phyloP scores from a whole-genome alignment of 2,888 invertebrate species.

The Sialis lutaria region DNA sequence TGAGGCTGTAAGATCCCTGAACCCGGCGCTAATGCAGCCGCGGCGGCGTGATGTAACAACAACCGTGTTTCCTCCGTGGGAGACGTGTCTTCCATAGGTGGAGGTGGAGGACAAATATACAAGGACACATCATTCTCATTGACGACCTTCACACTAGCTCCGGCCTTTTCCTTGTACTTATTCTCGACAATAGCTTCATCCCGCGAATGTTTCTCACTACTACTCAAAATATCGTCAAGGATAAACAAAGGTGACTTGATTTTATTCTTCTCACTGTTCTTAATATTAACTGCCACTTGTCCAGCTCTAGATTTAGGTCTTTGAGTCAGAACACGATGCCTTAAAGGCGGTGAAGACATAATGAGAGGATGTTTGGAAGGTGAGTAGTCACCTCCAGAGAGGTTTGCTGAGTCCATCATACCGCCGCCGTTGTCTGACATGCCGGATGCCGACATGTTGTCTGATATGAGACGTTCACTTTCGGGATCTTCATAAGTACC shows the following conservation, averaged over 20 bases:
- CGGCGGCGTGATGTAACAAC: constrained; percentile 15
- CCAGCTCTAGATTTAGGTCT: neutral
- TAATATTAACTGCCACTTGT: neutral
- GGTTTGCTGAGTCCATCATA: constrained; percentile 12
- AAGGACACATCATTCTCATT: constrained; percentile 21
- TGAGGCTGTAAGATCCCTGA: no score
- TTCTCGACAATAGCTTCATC: constrained; percentile 23
- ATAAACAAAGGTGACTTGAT: constrained; percentile 23
- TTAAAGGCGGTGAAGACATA: constrained; percentile 14
- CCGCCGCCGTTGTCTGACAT: constrained; percentile 31
- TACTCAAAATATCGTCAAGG: constrained; percentile 25
- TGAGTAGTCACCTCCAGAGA: constrained; percentile 23
- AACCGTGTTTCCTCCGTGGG: constrained; percentile 32
- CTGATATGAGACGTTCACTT: constrained; percentile 55
- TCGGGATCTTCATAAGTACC: constrained; percentile 42
- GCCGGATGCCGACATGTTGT: constrained; percentile 38
- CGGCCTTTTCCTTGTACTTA: constrained; percentile 18
- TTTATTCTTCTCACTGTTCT: constrained; percentile 4
- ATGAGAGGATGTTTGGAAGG: constrained; percentile 14
- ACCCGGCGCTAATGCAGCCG: no score
- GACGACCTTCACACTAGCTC: constrained; percentile 12
- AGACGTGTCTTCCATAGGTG: constrained; percentile 30
- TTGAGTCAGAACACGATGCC: constrained; percentile 8
- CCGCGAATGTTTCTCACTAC: constrained; percentile 22
- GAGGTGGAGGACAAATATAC: constrained; percentile 33